Evolutionary conservation across 2,113 vertebrate species (phyloP), one percentile per base, ranked within the genome.

Genomic region (Seriola dumerili): DNA sequence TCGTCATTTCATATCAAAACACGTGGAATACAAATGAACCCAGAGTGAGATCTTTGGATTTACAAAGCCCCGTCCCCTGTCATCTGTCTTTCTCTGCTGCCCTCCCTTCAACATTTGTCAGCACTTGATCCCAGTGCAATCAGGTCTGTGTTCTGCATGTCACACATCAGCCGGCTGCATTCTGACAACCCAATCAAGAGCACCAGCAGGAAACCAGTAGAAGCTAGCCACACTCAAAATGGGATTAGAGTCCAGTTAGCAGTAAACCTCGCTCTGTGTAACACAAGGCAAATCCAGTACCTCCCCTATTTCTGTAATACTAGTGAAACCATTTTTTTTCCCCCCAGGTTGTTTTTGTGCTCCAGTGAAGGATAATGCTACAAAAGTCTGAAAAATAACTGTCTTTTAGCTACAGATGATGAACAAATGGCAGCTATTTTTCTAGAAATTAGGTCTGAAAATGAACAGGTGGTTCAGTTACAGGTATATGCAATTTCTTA

Each of bases 161-260:
- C 84, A 75, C 63, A 66, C 68, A 61, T 74, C 25, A 10, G 36
- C 71, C 19, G 66, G 67, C 76, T 79, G 48, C 44, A 83, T 77
- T 75, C 69, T 87, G 72, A 88, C 78, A 84, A 77, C 46, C 75
- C 79, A 85, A 86, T 89, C 86, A 89, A 70, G 48, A 76, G 55
- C 40, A 75, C 62, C 78, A 79, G 80, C 68, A 3, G 85, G 68
- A 76, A 76, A 85, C 54, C 79, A 80, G 67, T 59, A 64, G 66
- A 46, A 85, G 61, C 52, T 34, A 72, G 48, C 61, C 44, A 55
- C 55, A 65, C 61, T 84, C 34, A 48, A 71, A 65, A 71, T 72
- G 64, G 44, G 70, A 83, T 76, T 83, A 76, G 55, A 65, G 76
- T 5, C 68, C 71, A 70, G 71, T 76, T 78, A 83, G 72, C 48